These are phyloP conservation scores for Penaeus chinensis DNA, from an alignment of 1,140 invertebrate species.

Conservation along the genomic window DNA sequence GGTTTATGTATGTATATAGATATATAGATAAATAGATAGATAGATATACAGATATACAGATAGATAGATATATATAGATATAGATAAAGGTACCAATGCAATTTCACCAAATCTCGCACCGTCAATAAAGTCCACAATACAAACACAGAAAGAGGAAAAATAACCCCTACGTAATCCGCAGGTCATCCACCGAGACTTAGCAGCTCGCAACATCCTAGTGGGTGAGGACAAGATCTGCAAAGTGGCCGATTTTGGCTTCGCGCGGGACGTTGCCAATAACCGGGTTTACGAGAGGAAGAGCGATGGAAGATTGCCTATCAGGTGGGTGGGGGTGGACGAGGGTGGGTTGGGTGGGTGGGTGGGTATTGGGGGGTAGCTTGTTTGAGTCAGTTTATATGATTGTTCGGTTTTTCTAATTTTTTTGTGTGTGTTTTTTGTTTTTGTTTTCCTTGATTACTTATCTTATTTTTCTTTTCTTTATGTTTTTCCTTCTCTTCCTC, in stretches of 20 bases:
- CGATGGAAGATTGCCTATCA: conserved; percentile 78
- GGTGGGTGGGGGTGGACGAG: conserved; percentile 67
- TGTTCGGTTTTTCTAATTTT: neutral
- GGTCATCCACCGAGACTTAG: conserved; percentile 93
- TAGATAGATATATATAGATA: no score
- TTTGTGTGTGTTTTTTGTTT: no score
- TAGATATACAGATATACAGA: no score
- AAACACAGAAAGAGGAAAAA: neutral
- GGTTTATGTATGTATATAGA: no score
- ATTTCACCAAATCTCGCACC: no score
- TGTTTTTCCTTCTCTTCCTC: no score
- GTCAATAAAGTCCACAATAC: neutral
- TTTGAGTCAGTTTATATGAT: neutral
- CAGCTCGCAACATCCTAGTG: conserved; percentile 90
- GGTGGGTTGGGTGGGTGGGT: no score
- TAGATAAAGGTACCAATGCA: no score
- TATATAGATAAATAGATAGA: no score
- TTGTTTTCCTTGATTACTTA: no score
- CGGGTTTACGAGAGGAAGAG: conserved; percentile 93
- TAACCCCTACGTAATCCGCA: conserved; percentile 66
- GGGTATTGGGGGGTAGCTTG: neutral
- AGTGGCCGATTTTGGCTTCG: conserved; percentile 94
- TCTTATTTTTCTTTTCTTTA: no score
- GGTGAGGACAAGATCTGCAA: conserved; percentile 89
- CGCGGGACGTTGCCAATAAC: conserved; percentile 83